Percentiles rank a stretch among this genome's conserved stretches.
Evolutionary conservation across 2,797 vertebrate genomes (phyloP).

Genomic region (Sphenodon punctatus): DNA sequence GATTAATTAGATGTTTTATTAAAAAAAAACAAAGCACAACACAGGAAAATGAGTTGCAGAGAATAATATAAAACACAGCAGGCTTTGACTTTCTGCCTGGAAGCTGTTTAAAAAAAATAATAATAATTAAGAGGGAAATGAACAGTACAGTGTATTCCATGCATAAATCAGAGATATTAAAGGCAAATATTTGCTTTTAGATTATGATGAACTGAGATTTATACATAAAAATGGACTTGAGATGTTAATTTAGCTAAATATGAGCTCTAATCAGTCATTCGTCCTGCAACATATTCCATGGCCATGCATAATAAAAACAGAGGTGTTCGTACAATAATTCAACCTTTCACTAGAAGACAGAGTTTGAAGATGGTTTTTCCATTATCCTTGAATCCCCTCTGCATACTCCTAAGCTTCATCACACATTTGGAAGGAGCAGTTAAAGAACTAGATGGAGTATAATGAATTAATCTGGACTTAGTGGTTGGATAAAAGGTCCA

Average conservation of each 20-base stretch:
- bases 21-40: conserved; percentile 30
- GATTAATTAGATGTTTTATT: conserved; percentile 79
- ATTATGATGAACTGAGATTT: conserved; percentile 67
- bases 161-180: conserved; percentile 75
- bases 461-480: conserved; percentile 67
- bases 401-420: conserved; percentile 45
- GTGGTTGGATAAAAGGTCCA: conserved; percentile 67
- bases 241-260: conserved; percentile 72
- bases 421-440: conserved; percentile 54
- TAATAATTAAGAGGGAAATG: conserved; percentile 76
- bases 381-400: conserved; percentile 68
- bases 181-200: conserved; percentile 76
- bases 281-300: conserved; percentile 51
- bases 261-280: conserved; percentile 66
- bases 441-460: conserved; percentile 55
- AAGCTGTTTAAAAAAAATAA: conserved; percentile 76
- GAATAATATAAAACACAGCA: conserved; percentile 76
- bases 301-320: conserved; percentile 54
- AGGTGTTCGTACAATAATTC: conserved; percentile 50
- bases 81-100: conserved; percentile 76
- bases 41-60: conserved; percentile 71
- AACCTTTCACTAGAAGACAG: conserved; percentile 55
- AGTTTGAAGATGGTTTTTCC: conserved; percentile 61
- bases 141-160: conserved; percentile 72
- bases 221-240: conserved; percentile 54